Base-by-base conservation (phyloP, 2,797 vertebrate species). In the Gymnothorax javanicus region DNA sequence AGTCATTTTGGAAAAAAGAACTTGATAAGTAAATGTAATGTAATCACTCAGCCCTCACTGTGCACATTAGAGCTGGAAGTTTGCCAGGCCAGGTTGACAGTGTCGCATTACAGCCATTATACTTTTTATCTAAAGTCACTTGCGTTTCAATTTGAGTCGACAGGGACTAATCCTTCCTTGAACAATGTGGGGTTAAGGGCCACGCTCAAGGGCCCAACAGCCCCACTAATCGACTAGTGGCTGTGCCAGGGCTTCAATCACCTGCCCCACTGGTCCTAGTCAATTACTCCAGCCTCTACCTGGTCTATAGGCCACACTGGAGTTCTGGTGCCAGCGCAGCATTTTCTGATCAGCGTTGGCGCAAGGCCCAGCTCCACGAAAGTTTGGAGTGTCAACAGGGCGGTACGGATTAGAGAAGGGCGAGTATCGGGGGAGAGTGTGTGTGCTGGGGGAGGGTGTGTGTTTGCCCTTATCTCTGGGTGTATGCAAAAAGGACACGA, bases 401-500 rank as follows among this genome's bases (percentile, higher is more conserved):
- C 89, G 90, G 92, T 89, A 88, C 56, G 92, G 93, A 69, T 87
- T 91, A 43, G 33, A 2, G 33, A 43, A 43, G 33, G 33, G 33
- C 33, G 33, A 43, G 33, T 43, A 43, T 43, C 33, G 33, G 91
- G 91, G 91, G 33, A 88, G 81, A 62, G 60, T 13, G 60, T 62
- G 60, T 20, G 60, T 62, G 4, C 23, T 62, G 17, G 60, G 58
- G 83, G 67, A n/a, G 90, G 89, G 90, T 82, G 90, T 89, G 85
- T 87, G 86, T 89, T 87, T 87, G 88, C 89, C 90, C 91, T 94
- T 96, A 96, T 96, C 95, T 94, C 92, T 90, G 88, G 91, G 88
- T 91, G 52, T 95, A 96, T 96, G 96, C 96, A 96, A 96, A 67
- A 96, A 92, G 90, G 90, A 87, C 91, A 91, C 85, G 91, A 91